Percentiles rank a stretch among this genome's conserved stretches.
phyloP scores from a whole-genome alignment of 2,888 invertebrate genomes.

The Pollenia labialis region DNA sequence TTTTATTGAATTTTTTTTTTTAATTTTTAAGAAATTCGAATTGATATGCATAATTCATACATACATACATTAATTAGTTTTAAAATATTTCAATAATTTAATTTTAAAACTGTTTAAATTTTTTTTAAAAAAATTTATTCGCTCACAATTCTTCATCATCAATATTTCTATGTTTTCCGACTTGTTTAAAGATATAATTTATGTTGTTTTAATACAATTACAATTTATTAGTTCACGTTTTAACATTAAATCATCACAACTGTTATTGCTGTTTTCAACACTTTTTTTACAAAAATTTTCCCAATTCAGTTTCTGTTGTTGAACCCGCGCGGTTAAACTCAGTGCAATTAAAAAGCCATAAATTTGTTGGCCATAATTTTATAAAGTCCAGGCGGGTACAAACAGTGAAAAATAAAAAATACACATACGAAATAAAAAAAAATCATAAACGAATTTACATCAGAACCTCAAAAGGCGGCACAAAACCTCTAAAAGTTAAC shows the following conservation, averaged over 20 bases:
- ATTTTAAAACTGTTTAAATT: not conserved
- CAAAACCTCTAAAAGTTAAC: not conserved
- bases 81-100: not conserved
- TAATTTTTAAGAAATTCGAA: not conserved
- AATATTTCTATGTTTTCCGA: not conserved
- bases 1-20: not conserved
- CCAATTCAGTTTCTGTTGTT: constrained; percentile 20
- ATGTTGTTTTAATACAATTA: constrained; percentile 57
- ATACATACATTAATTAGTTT: not conserved
- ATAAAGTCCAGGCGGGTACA: constrained; percentile 53
- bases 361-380: constrained; percentile 70
- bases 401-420: not conserved
- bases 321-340: constrained; percentile 62
- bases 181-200: constrained; percentile 38
- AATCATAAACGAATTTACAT: constrained; percentile 21
- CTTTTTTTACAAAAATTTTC: constrained; percentile 27
- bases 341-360: constrained; percentile 72
- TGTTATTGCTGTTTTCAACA: constrained; percentile 44
- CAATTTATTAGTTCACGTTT: constrained; percentile 68
- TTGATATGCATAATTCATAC: no score
- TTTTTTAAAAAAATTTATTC: not conserved
- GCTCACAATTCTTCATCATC: not conserved
- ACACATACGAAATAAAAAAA: not conserved
- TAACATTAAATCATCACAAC: constrained; percentile 60
- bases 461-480: not conserved